Percentiles rank a stretch among this genome's conserved stretches.
Evolutionary conservation across 2,888 invertebrate genomes (phyloP).

Genomic region (Philhelius pedissequus): DNA sequence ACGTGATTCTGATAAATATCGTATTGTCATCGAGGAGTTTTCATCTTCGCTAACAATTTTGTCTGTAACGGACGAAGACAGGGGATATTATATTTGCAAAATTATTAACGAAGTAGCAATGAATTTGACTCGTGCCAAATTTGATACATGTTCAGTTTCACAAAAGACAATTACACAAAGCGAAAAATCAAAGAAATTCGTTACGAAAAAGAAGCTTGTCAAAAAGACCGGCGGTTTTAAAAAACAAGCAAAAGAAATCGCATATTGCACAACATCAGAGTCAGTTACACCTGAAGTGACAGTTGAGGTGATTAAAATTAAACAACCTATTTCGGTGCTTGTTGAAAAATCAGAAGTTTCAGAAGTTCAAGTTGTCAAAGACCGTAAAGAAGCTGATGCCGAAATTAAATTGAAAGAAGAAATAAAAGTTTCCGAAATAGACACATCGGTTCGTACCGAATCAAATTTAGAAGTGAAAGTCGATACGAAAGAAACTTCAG

Average conservation of each 20-base stretch:
- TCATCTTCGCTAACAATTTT: conserved; percentile 86
- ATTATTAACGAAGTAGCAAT: conserved; percentile 92
- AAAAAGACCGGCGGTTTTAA: conserved; percentile 70
- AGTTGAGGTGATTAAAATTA: conserved; percentile 73
- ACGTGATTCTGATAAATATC: conserved; percentile 85
- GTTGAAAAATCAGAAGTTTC: conserved; percentile 79
- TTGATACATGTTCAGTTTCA: conserved; percentile 83
- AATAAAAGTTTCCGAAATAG: conserved; percentile 19
- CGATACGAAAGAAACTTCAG: conserved; percentile 49
- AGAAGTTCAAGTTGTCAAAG: conserved; percentile 80
- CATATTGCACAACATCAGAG: conserved; percentile 74
- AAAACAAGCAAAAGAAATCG: conserved; percentile 47
- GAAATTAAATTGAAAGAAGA: conserved; percentile 71
- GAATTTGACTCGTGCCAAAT: conserved; percentile 87
- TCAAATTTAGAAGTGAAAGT: conserved; percentile 43
- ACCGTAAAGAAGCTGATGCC: conserved; percentile 75
- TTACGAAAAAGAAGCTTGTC: conserved; percentile 79
- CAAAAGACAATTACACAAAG: conserved; percentile 78
- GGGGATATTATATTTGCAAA: conserved; percentile 90
- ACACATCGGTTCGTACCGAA: conserved; percentile 22
- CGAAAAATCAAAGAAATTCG: conserved; percentile 78
- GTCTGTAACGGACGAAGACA: conserved; percentile 83
- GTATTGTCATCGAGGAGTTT: conserved; percentile 85
- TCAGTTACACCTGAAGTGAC: conserved; percentile 74
- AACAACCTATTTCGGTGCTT: conserved; percentile 74